Evolutionary conservation across 1,140 invertebrate species (phyloP).

Genomic region (Anthonomus grandis): DNA sequence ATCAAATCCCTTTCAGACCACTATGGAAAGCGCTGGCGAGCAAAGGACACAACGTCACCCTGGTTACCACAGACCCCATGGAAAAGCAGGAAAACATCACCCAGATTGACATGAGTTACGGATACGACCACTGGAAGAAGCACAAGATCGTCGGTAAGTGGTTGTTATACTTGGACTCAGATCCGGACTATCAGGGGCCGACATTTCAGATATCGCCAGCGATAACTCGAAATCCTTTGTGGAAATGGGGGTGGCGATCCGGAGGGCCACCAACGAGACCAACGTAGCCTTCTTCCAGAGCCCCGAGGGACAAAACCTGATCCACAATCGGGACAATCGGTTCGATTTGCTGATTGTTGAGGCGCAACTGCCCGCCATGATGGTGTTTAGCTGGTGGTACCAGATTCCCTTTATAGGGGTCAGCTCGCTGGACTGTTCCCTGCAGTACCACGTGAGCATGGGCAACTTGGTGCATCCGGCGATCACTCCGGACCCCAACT

Average conservation of each 20-base stretch:
- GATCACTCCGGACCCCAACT: slow-evolving; percentile 46
- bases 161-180: background rate
- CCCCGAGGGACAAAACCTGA: slow-evolving; percentile 43
- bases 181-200: too few relatives aligned
- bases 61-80: slow-evolving; percentile 33
- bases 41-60: slow-evolving; percentile 35
- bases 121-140: slow-evolving; percentile 28
- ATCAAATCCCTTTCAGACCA: slow-evolving; percentile 53
- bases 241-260: background rate
- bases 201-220: background rate
- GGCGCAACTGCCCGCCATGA: slow-evolving; percentile 28
- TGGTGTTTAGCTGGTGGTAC: slow-evolving; percentile 35
- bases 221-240: slow-evolving; percentile 6
- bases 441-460: slow-evolving; percentile 30
- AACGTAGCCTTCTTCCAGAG: slow-evolving; percentile 8
- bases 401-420: slow-evolving; percentile 40
- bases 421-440: slow-evolving; percentile 27
- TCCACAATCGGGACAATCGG: slow-evolving; percentile 35
- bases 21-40: slow-evolving; percentile 38
- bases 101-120: slow-evolving; percentile 36
- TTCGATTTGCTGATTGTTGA: slow-evolving; percentile 47
- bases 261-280: background rate
- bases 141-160: slow-evolving; percentile 36
- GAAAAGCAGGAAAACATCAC: slow-evolving; percentile 28
- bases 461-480: slow-evolving; percentile 51